Evolutionary conservation across 30 jellyfish, hydroid and myxozoan genomes (phyloP), one percentile per base, ranked within the genome.

Genomic region (Haliclystus octoradiatus): DNA sequence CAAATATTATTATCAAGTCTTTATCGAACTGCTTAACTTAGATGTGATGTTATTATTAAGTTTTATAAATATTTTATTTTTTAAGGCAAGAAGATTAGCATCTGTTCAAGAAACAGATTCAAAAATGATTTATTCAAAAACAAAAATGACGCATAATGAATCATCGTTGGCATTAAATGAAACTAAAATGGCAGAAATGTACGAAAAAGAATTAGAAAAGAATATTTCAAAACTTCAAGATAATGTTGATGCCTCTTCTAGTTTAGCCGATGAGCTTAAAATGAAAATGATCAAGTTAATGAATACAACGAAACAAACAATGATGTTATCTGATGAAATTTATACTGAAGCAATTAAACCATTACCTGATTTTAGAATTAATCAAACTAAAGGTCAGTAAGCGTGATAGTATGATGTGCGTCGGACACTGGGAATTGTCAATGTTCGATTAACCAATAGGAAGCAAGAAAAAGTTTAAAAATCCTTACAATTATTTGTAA

Each of bases 21-120:
- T n/a, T n/a, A n/a, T n/a, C n/a, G n/a, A n/a, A n/a, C n/a, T n/a
- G n/a, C n/a, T n/a, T n/a, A n/a, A n/a, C n/a, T n/a, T n/a, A n/a
- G n/a, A n/a, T n/a, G n/a, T n/a, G n/a, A n/a, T n/a, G n/a, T n/a
- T n/a, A n/a, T n/a, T n/a, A n/a, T n/a, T n/a, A n/a, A n/a, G n/a
- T n/a, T n/a, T n/a, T n/a, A n/a, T n/a, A n/a, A n/a, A n/a, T n/a
- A n/a, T n/a, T n/a, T n/a, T n/a, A n/a, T n/a, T n/a, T n/a, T n/a
- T n/a, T n/a, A n/a, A 89, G 98, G 98, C 98, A 28, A 93, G 94
- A 34, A 74, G 57, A 25, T 73, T 89, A 0, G 98, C 98, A 24
- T 92, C 76, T 46, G 71, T 69, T 35, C 95, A 81, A 57, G 93
- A 68, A 50, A 75, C 71, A 24, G 94, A 89, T 1, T 70, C 98